Base-by-base conservation (phyloP, 2,888 invertebrate genomes). In the Clistopyga incitator region DNA sequence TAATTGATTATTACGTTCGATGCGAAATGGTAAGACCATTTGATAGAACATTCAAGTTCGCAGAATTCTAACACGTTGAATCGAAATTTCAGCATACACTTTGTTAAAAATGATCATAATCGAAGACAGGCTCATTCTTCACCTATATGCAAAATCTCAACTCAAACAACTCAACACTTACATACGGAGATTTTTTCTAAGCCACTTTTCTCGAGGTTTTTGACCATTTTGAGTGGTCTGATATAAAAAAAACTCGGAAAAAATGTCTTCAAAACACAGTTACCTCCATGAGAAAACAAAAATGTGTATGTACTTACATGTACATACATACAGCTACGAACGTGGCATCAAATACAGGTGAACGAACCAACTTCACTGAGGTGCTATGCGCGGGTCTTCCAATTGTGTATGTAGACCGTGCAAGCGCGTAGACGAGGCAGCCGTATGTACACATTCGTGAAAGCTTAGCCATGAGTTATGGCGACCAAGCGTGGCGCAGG, bases 391-490 rank as follows among this genome's bases (percentile, higher is more conserved):
- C 47, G 47, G 50, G 6, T 20, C 77, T 77, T 79, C 47, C 13
- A 34, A 61, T 61, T 56, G 18, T 56, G n/a, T 79, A 64, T 67
- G 68, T 68, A 20, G 50, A 67, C 45, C 23, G 29, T 54, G 81
- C 70, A 74, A 84, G 82, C 59, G 64, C 76, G 80, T 84, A 84
- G 78, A 42, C 50, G 61, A 76, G 85, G 74, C 65, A 67, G 61
- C 71, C 71, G 54, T 67, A 61, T 79, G 84, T 85, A 87, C 86
- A 88, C 86, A 88, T 86, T 87, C 84, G 86, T 86, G 86, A 88
- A 89, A 90, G 90, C 90, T 92, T 90, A 91, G 88, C 88, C 88
- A 87, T 90, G 90, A 91, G 88, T 92, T 91, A 91, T 90, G 88
- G 89, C 84, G 87, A 84, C 70, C 68, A 11, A 61, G 82, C 83